Conservation (phyloP, 2,888 invertebrate genomes). For the Patella caerulea region DNA sequence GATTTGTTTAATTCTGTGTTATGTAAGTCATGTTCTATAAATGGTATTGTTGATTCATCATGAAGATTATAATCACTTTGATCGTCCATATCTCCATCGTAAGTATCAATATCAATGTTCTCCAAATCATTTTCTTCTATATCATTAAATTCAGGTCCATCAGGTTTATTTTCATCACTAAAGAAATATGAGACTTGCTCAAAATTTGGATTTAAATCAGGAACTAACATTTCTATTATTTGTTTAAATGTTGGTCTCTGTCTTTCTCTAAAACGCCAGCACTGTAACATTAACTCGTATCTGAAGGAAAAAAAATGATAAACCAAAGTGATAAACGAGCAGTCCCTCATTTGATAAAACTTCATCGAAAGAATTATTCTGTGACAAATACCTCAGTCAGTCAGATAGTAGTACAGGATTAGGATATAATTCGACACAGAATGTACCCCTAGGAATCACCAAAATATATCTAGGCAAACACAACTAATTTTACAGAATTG, state of each 20-base stretch:
- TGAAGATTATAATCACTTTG: neutral
- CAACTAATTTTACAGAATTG: too few species aligned
- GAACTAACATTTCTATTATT: slow-evolving; percentile 80
- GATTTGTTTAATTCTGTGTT: neutral
- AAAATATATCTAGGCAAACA: too few species aligned
- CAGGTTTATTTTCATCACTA: slow-evolving; percentile 52
- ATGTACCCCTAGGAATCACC: too few species aligned
- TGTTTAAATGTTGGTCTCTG: slow-evolving; percentile 86
- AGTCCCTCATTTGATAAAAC: too few species aligned
- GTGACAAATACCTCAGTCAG: too few species aligned
- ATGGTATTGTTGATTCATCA: slow-evolving; percentile 9
- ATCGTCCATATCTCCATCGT: neutral
- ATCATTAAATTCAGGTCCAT: slow-evolving; percentile 20
- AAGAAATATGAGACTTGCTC: slow-evolving; percentile 77
- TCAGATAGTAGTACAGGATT: too few species aligned
- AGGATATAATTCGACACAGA: too few species aligned
- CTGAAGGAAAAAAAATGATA: slow-evolving; percentile 48
- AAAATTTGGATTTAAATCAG: slow-evolving; percentile 79
- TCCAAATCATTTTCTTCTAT: slow-evolving; percentile 7
- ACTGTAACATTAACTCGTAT: slow-evolving; percentile 90
- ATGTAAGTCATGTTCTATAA: slow-evolving; percentile 4
- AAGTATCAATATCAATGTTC: neutral
- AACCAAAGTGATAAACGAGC: too few species aligned
- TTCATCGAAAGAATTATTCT: too few species aligned
- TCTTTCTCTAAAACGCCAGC: slow-evolving; percentile 89